Evolutionary conservation across 2,797 vertebrate genomes (phyloP).

Genomic region (Pseudomugil tenellus): DNA sequence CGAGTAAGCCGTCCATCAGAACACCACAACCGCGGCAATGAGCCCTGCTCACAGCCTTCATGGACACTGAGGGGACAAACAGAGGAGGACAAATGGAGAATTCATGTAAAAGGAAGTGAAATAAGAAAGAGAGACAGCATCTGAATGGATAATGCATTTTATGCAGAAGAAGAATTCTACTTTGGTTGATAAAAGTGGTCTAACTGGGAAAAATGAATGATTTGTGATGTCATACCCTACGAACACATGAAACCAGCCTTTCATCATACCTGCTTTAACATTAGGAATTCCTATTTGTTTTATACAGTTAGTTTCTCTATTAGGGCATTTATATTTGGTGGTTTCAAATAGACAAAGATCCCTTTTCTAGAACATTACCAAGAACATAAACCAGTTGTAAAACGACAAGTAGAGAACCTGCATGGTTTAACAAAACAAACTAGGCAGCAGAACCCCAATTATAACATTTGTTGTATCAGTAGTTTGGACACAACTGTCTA

Average conservation of each 20-base stretch:
- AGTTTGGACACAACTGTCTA: not conserved
- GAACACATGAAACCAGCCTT: not conserved
- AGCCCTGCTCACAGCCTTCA: constrained; percentile 86
- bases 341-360: not conserved
- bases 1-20: constrained; percentile 82
- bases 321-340: not conserved
- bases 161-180: not conserved
- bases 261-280: not conserved
- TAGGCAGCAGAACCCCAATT: not conserved
- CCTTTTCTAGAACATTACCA: not conserved
- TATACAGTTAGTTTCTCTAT: not conserved
- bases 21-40: constrained; percentile 86
- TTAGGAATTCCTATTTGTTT: not conserved
- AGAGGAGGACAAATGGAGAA: not conserved
- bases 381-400: not conserved
- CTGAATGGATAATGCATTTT: not conserved
- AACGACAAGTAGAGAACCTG: not conserved
- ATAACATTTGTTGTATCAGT: not conserved
- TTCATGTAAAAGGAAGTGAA: not conserved
- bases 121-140: not conserved
- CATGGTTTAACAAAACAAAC: not conserved
- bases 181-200: too few species aligned
- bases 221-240: not conserved
- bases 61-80: constrained; percentile 63
- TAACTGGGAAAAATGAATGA: not conserved